phyloP scores from a whole-genome alignment of 2,113 vertebrate species.

The Amphiprion percula region DNA sequence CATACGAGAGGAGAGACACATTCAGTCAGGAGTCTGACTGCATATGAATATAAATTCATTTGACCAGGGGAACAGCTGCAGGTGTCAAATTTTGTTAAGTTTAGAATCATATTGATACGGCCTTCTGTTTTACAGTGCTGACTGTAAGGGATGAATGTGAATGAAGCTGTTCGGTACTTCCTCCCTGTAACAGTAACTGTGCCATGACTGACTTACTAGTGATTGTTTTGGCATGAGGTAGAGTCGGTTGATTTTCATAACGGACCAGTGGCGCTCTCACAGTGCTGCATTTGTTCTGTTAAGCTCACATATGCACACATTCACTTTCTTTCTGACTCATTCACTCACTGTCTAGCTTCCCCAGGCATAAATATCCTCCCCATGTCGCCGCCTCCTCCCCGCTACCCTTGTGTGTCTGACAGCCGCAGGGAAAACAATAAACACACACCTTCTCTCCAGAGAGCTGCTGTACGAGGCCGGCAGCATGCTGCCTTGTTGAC shows the following conservation, averaged over 20 bases:
- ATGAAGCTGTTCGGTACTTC: neutral
- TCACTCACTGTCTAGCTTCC: neutral
- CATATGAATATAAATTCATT: too few species aligned
- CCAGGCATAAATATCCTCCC: neutral
- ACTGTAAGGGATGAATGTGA: neutral
- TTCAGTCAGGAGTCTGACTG: too few species aligned
- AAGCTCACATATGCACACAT: neutral
- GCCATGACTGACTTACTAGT: neutral
- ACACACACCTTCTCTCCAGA: conserved; percentile 37
- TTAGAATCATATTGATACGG: too few species aligned
- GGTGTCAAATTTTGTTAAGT: too few species aligned
- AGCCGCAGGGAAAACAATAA: conserved; percentile 39
- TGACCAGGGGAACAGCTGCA: too few species aligned
- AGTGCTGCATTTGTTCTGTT: neutral
- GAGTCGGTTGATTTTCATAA: neutral
- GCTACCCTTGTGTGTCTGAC: neutral
- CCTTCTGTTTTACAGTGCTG: too few species aligned
- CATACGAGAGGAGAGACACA: too few species aligned
- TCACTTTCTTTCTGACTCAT: conserved; percentile 15
- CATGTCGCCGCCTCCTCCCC: neutral
- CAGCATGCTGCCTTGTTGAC: conserved; percentile 58
- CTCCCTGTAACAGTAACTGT: neutral
- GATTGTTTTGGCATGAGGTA: neutral
- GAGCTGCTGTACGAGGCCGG: conserved; percentile 25
- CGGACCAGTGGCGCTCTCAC: neutral